Conservation (phyloP, 64 coral and sea anemone species). For the Platygyra sinensis region DNA sequence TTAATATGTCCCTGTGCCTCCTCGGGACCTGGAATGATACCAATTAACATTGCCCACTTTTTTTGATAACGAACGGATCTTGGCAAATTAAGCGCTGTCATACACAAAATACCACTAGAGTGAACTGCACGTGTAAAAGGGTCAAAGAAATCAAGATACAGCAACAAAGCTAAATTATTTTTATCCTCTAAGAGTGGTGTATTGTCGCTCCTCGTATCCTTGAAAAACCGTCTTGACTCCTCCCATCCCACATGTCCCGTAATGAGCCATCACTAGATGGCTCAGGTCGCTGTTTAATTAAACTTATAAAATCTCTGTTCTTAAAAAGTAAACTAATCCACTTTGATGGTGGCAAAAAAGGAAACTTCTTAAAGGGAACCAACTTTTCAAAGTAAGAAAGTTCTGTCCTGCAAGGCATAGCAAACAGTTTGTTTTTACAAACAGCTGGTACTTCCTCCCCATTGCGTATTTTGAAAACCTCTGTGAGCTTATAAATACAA, state of each 20-base stretch:
- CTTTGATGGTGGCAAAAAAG: conserved; percentile 6
- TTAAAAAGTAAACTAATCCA: conserved; percentile 7
- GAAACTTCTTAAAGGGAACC: conserved; percentile 12
- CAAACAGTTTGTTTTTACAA: conserved; percentile 8
- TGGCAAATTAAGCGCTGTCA: conserved; percentile 58
- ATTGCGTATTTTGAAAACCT: neutral
- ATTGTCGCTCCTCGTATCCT: neutral
- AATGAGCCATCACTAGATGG: conserved; percentile 5
- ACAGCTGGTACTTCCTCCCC: neutral
- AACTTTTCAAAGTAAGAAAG: conserved; percentile 6
- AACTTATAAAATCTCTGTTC: neutral
- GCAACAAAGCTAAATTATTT: conserved; percentile 22
- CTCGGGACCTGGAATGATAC: conserved; percentile 52
- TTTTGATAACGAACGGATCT: conserved; percentile 20
- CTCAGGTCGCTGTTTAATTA: conserved; percentile 3
- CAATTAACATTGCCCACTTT: conserved; percentile 53
- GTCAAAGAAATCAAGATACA: conserved; percentile 60
- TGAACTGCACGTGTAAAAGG: conserved; percentile 34
- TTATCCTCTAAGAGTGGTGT: conserved; percentile 4
- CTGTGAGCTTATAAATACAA: neutral
- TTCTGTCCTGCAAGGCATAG: neutral
- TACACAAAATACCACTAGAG: conserved; percentile 41
- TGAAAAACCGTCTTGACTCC: neutral
- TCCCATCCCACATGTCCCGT: conserved; percentile 16
- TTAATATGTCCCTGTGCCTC: conserved; percentile 36